These are phyloP conservation scores for Lacanobia oleracea DNA, from an alignment of 2,888 invertebrate genomes.

Conservation along the genomic window DNA sequence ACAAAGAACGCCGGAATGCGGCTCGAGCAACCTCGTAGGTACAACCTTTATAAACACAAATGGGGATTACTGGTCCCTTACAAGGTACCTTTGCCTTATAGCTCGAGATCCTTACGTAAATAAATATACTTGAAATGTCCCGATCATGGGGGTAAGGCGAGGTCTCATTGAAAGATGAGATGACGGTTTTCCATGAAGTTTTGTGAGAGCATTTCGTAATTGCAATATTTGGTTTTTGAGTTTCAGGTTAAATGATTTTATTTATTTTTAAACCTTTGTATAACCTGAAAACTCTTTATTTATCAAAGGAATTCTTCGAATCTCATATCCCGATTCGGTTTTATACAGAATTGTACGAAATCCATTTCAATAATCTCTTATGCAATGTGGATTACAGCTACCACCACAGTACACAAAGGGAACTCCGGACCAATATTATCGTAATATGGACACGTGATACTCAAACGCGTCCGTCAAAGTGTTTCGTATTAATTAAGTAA, in stretches of 20 bases:
- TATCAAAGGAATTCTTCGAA: neutral
- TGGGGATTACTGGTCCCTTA: slow-evolving; percentile 38
- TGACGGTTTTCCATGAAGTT: neutral
- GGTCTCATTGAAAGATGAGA: slow-evolving; percentile 4
- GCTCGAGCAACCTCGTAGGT: neutral
- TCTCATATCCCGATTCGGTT: neutral
- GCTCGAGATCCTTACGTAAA: slow-evolving; percentile 21
- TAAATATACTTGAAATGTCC: slow-evolving; percentile 34
- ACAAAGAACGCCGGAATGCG: slow-evolving; percentile 28
- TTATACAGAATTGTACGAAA: neutral
- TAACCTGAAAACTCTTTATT: neutral
- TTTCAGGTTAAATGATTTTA: neutral
- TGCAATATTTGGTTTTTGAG: neutral
- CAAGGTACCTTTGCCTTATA: slow-evolving; percentile 9
- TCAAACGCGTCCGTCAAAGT: slow-evolving; percentile 27
- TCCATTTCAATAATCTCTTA: neutral
- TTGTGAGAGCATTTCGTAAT: neutral
- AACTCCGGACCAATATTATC: slow-evolving; percentile 23
- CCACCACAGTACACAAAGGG: slow-evolving; percentile 20
- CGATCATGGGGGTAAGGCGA: slow-evolving; percentile 24
- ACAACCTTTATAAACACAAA: slow-evolving; percentile 33
- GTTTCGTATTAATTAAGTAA: slow-evolving; percentile 48
- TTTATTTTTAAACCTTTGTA: too few relatives aligned
- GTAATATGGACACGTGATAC: slow-evolving; percentile 26
- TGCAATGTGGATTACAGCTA: neutral